phyloP scores from a whole-genome alignment of 1,140 invertebrate species.

The Listronotus bonariensis region DNA sequence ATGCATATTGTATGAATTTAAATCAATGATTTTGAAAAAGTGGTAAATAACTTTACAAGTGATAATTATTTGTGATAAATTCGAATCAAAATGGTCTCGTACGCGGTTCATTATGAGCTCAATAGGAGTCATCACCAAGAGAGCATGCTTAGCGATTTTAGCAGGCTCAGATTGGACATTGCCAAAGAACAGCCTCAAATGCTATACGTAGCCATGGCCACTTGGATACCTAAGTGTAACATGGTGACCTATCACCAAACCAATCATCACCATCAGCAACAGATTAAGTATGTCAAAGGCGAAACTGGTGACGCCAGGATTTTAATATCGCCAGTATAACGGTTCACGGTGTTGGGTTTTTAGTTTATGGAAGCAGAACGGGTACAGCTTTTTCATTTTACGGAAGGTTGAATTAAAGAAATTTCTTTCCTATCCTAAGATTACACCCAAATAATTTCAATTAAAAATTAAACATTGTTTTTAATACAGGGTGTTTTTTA shows the following conservation, averaged over 20 bases:
- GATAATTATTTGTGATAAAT: constrained; percentile 1
- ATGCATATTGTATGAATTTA: not conserved
- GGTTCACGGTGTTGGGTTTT: not conserved
- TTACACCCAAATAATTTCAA: no score
- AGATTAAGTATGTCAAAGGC: constrained; percentile 33
- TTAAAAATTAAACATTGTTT: no score
- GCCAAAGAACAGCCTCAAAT: constrained; percentile 62
- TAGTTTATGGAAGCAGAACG: constrained; percentile 1
- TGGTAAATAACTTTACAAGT: not conserved
- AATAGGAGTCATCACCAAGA: constrained; percentile 37
- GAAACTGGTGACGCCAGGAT: not conserved
- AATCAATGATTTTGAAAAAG: not conserved
- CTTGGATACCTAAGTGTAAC: constrained; percentile 69
- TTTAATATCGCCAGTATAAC: not conserved
- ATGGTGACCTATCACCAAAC: constrained; percentile 41
- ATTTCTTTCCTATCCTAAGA: no score
- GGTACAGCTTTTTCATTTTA: not conserved
- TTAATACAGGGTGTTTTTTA: no score
- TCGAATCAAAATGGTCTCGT: constrained; percentile 30
- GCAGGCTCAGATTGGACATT: constrained; percentile 45
- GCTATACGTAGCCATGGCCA: constrained; percentile 65
- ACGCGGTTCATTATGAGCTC: constrained; percentile 45
- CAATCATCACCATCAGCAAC: constrained; percentile 34
- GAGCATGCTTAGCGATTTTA: constrained; percentile 45
- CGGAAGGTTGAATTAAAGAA: not conserved